These are phyloP conservation scores for Mamestra brassicae DNA, from an alignment of 2,888 invertebrate genomes.

Conservation along the genomic window DNA sequence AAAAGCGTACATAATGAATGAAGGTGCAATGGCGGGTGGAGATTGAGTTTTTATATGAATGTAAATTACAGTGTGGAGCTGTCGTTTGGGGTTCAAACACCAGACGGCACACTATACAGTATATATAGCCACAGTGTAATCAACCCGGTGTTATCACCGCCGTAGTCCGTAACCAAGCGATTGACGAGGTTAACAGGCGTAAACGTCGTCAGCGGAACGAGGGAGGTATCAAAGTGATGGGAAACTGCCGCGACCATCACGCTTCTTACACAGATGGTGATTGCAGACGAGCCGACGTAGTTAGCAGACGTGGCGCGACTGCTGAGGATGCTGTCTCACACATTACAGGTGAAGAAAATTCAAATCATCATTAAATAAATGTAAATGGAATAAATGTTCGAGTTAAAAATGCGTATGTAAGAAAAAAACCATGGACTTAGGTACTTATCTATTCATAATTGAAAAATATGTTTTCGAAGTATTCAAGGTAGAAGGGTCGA, in stretches of 20 bases:
- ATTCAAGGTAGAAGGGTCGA: slow-evolving; percentile 12
- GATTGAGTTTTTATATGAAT: slow-evolving; percentile 29
- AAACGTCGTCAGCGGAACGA: not conserved
- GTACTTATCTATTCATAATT: not conserved
- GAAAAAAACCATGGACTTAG: not conserved
- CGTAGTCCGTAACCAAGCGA: not conserved
- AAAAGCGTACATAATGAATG: slow-evolving; percentile 41
- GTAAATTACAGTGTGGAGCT: slow-evolving; percentile 20
- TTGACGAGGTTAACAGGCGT: slow-evolving; percentile 5
- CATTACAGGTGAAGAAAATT: not conserved
- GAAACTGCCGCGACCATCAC: too few species aligned
- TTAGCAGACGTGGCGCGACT: not conserved
- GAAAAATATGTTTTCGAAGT: slow-evolving; percentile 25
- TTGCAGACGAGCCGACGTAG: not conserved
- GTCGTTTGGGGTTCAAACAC: slow-evolving; percentile 4
- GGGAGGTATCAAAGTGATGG: not conserved
- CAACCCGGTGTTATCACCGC: slow-evolving; percentile 8
- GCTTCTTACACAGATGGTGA: not conserved
- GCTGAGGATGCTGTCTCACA: not conserved
- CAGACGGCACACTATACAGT: not conserved
- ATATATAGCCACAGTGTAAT: not conserved
- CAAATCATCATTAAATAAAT: too few species aligned
- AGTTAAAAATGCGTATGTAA: too few species aligned
- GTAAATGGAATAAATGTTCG: too few species aligned
- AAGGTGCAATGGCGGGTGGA: slow-evolving; percentile 9